These are phyloP conservation scores for Merodon equestris DNA, from an alignment of 2,888 invertebrate genomes.

Conservation along the genomic window DNA sequence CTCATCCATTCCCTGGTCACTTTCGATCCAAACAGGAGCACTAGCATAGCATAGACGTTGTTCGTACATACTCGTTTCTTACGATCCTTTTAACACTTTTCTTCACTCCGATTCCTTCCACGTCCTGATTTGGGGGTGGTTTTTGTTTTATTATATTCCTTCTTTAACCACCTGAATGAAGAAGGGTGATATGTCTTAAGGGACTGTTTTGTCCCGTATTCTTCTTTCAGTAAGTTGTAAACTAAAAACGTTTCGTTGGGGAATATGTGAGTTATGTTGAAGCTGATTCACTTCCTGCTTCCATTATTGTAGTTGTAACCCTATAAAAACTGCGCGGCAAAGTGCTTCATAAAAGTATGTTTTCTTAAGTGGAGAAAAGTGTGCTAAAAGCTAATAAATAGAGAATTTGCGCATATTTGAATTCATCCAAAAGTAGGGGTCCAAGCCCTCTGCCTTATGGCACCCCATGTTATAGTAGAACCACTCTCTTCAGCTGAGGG, in stretches of 20 bases:
- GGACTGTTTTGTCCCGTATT: background rate
- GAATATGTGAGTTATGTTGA: slow-evolving; percentile 18
- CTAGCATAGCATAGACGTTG: slow-evolving; percentile 11
- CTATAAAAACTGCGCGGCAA: no score
- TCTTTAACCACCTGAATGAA: background rate
- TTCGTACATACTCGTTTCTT: slow-evolving; percentile 28
- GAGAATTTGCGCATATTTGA: no score
- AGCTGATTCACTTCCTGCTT: no score
- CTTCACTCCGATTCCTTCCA: slow-evolving; percentile 17
- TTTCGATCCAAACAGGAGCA: background rate
- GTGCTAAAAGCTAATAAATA: no score
- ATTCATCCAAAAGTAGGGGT: no score
- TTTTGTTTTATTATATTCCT: slow-evolving; percentile 24
- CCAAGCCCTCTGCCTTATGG: no score
- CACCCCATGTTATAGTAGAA: no score
- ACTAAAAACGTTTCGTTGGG: background rate
- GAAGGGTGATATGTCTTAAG: slow-evolving; percentile 1
- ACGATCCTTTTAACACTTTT: slow-evolving; percentile 36
- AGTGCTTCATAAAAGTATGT: no score
- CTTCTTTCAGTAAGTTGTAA: background rate
- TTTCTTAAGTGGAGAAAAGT: no score
- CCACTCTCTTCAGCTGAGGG: no score
- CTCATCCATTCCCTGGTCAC: slow-evolving; percentile 16
- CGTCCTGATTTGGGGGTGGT: slow-evolving; percentile 19
- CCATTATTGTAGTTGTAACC: no score